Evolutionary conservation across 1,140 invertebrate genomes (phyloP), one percentile per base, ranked within the genome.

Genomic region (Cydia amplana): DNA sequence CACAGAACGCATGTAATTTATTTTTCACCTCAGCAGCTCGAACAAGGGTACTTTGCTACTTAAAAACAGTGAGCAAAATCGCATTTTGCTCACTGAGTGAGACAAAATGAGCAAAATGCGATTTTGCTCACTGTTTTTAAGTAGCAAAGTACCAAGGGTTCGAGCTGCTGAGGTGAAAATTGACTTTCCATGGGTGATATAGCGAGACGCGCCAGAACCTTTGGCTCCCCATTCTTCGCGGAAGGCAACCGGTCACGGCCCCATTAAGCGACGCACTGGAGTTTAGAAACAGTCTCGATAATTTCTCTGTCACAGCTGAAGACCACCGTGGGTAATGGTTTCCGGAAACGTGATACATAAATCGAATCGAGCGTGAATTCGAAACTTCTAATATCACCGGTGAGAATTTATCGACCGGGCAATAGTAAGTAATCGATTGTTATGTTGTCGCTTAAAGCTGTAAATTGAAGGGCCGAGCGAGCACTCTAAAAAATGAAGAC

Each of bases 301-400:
- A 78, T 80, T 78, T 82, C 77, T 46, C 77, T 78, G 76, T 83
- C 80, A 79, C 80, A 81, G 77, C 73, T 78, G 79, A 80, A 77
- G 80, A 81, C 77, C 76, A 73, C 67, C 70, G 23, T 51, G 18
- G 67, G 80, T 81, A 82, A 84, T 82, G 80, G 78, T 85, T 85
- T 82, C 84, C 84, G 79, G 80, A 75, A 84, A 84, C 80, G 75
- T 77, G 75, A 80, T 73, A 77, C 78, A 84, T 83, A 84, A 85
- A 85, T 85, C 80, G 82, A 82, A 82, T 81, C 40, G 75, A 78
- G 76, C 78, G 76, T 74, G 79, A 80, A 78, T 78, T 55, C 70
- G 60, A 76, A 76, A 78, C 79, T 80, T 79, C 78, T 78, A 80
- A 82, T 83, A 81, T 73, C 75, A 70, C 49, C 49, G 73, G 67